phyloP scores from a whole-genome alignment of 2,113 vertebrate species.

The Poicephalus gulielmi region DNA sequence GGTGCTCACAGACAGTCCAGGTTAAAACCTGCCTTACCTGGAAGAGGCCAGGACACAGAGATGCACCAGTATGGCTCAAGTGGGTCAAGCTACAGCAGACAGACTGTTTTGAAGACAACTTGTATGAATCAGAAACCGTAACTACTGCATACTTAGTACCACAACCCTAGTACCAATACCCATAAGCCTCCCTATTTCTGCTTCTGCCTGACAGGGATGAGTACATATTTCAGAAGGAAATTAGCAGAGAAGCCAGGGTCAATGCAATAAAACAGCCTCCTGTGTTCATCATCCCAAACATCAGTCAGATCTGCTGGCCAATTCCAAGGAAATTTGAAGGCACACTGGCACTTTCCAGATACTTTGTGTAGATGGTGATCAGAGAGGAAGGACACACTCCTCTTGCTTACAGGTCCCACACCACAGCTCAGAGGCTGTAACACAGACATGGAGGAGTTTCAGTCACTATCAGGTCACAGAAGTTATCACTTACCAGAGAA shows the following conservation, averaged over 20 bases:
- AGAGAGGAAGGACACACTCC: not conserved
- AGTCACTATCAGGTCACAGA: not conserved
- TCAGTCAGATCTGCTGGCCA: not conserved
- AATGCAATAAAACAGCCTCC: not conserved
- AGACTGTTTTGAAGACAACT: not conserved
- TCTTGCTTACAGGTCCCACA: not conserved
- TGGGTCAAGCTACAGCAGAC: not conserved
- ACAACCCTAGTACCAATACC: not conserved
- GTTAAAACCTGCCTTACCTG: not conserved
- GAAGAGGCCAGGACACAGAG: not conserved
- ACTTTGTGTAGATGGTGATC: not conserved
- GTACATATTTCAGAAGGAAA: not conserved
- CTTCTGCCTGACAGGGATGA: not conserved
- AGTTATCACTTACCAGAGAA: not conserved
- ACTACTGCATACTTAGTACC: not conserved
- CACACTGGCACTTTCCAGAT: not conserved
- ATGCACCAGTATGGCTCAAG: not conserved
- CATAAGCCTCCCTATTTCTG: not conserved
- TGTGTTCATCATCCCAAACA: not conserved
- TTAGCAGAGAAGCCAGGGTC: not conserved
- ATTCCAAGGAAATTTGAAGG: not conserved
- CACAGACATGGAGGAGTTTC: not conserved
- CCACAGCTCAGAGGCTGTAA: not conserved
- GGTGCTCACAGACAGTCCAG: accelerated
- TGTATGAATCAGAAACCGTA: not conserved